Evolutionary conservation across 2,888 invertebrate genomes (phyloP).

Genomic region (Cantharis rufa): DNA sequence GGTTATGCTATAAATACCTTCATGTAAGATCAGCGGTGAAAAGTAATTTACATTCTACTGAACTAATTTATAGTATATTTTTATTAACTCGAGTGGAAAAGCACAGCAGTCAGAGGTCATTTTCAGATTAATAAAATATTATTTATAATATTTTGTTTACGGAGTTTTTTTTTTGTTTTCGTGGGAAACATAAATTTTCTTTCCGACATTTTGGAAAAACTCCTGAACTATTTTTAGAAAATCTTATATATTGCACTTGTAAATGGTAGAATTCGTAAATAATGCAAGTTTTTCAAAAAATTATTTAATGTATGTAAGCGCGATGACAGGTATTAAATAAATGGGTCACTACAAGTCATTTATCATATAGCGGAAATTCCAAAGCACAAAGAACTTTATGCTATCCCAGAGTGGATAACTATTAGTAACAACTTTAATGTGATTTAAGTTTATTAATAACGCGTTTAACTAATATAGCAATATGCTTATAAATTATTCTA

Average conservation of each 20-base stretch:
- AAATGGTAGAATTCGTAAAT: background rate
- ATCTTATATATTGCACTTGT: background rate
- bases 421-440: background rate
- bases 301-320: background rate
- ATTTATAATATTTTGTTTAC: too few species aligned
- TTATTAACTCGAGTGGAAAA: too few species aligned
- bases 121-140: too few species aligned
- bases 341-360: slow-evolving; percentile 6
- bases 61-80: too few species aligned
- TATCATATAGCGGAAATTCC: slow-evolving; percentile 18
- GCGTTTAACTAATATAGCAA: slow-evolving; percentile 6
- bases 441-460: slow-evolving; percentile 25
- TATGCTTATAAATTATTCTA: background rate
- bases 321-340: slow-evolving; percentile 11
- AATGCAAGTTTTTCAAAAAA: background rate
- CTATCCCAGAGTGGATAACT: background rate
- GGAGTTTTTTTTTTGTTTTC: too few species aligned
- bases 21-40: too few species aligned
- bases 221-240: background rate
- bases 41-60: too few species aligned
- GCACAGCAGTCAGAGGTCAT: too few species aligned
- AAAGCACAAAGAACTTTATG: slow-evolving; percentile 1
- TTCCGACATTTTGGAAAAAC: too few species aligned
- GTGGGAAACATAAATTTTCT: too few species aligned
- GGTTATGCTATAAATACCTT: too few species aligned